These are phyloP conservation scores for Microcebus ravelobensis DNA, from an alignment of 2,113 vertebrate genomes.

Conservation along the genomic window DNA sequence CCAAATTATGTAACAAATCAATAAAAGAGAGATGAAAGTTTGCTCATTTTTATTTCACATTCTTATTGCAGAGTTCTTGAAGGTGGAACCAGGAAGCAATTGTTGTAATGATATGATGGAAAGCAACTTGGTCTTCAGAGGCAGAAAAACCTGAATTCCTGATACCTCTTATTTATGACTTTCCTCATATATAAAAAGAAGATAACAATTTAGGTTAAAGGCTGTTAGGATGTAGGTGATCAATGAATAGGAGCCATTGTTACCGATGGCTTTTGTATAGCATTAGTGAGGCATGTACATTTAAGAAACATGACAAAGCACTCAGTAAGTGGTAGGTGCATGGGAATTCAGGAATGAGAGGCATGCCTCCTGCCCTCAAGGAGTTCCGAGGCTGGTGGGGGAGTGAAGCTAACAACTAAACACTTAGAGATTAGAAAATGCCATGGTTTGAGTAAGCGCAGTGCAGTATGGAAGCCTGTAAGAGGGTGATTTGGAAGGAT, in stretches of 20 bases:
- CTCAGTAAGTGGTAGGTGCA: not conserved
- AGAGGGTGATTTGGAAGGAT: not conserved
- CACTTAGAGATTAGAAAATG: not conserved
- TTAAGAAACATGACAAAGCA: not conserved
- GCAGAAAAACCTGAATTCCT: not conserved
- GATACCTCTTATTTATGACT: not conserved
- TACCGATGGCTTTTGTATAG: not conserved
- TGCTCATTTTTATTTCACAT: not conserved
- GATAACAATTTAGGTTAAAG: not conserved
- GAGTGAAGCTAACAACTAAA: not conserved
- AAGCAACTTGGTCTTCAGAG: not conserved
- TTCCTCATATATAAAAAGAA: not conserved
- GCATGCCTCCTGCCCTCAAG: not conserved
- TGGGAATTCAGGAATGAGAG: not conserved
- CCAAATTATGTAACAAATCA: not conserved
- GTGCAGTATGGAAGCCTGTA: not conserved
- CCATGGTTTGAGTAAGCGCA: not conserved
- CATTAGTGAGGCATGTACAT: not conserved
- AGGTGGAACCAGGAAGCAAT: not conserved
- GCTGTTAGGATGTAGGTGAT: not conserved
- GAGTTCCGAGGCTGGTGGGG: not conserved
- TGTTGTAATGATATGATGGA: not conserved
- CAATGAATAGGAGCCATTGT: not conserved
- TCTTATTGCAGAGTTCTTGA: not conserved
- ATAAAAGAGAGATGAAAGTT: not conserved